These are phyloP conservation scores for Choristoneura fumiferana DNA, from an alignment of 1,140 invertebrate genomes.

Conservation along the genomic window DNA sequence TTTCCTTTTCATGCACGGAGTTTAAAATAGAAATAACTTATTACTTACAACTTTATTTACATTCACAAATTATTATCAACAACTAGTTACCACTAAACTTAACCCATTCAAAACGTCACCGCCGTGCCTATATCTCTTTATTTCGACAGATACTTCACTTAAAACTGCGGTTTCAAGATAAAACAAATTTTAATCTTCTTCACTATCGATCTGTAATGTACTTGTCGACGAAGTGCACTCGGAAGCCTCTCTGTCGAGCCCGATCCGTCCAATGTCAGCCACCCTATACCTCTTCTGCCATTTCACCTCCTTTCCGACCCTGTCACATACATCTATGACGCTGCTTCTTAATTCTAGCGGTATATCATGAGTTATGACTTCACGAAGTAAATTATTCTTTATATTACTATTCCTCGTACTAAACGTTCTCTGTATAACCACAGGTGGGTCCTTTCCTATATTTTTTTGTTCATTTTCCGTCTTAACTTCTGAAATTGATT, in stretches of 20 bases:
- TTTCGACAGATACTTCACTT: too few species aligned
- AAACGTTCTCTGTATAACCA: slow-evolving; percentile 18
- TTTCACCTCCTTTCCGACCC: slow-evolving; percentile 42
- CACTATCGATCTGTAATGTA: too few species aligned
- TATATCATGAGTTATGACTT: slow-evolving; percentile 56
- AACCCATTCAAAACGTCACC: too few species aligned
- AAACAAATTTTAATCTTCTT: too few species aligned
- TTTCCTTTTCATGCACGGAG: too few species aligned
- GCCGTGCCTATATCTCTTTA: too few species aligned
- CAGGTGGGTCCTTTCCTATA: slow-evolving; percentile 7
- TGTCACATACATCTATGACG: slow-evolving; percentile 49
- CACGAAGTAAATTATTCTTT: slow-evolving; percentile 46
- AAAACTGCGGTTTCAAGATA: too few species aligned
- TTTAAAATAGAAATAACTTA: too few species aligned
- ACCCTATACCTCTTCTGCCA: slow-evolving; percentile 51
- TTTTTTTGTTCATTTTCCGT: slow-evolving; percentile 24
- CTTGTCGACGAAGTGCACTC: too few species aligned
- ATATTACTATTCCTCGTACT: slow-evolving; percentile 31
- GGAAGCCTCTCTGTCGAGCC: neutral
- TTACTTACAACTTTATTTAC: too few species aligned
- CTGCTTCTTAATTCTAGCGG: slow-evolving; percentile 55
- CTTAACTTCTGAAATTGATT: slow-evolving; percentile 26
- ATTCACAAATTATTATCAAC: slow-evolving; percentile 11
- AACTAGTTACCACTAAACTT: too few species aligned
- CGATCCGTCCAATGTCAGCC: slow-evolving; percentile 36